A percentile compares a stretch with the other conserved stretches of the same genome.
Evolutionary conservation across 2,113 vertebrate species (phyloP).

Genomic region (Stegastes partitus): DNA sequence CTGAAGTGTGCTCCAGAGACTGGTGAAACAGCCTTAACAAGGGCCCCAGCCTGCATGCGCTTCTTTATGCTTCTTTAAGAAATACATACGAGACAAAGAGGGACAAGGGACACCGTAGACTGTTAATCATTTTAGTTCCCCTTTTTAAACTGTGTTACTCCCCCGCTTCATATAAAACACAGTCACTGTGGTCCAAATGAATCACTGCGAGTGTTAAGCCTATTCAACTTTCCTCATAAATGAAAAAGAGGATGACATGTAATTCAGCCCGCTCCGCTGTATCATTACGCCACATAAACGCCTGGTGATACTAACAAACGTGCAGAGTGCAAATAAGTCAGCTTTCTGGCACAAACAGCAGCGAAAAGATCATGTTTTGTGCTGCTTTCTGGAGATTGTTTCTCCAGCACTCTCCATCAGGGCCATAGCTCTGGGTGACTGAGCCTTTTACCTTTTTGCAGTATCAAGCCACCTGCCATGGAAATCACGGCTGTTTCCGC

Average conservation of each 20-base stretch:
- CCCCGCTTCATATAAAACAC: slow-evolving; percentile 22
- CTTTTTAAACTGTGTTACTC: slow-evolving; percentile 38
- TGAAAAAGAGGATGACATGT: slow-evolving; percentile 20
- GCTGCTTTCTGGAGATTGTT: slow-evolving; percentile 65
- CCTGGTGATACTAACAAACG: slow-evolving; percentile 8
- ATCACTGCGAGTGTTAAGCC: neutral
- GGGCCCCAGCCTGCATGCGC: slow-evolving; percentile 47
- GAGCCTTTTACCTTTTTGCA: slow-evolving; percentile 86
- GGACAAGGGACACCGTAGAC: slow-evolving; percentile 20
- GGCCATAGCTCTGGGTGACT: slow-evolving; percentile 81
- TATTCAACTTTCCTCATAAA: slow-evolving; percentile 13
- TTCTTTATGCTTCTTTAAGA: slow-evolving; percentile 52
- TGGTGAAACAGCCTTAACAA: slow-evolving; percentile 51
- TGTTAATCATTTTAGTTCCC: slow-evolving; percentile 47
- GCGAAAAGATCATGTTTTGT: slow-evolving; percentile 34
- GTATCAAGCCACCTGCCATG: slow-evolving; percentile 85
- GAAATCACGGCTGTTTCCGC: slow-evolving; percentile 93
- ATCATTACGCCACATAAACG: slow-evolving; percentile 10
- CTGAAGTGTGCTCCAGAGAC: slow-evolving; percentile 67
- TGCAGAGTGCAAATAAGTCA: slow-evolving; percentile 7
- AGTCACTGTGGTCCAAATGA: slow-evolving; percentile 13
- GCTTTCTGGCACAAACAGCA: slow-evolving; percentile 25
- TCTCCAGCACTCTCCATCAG: slow-evolving; percentile 78
- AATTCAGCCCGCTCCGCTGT: slow-evolving; percentile 17
- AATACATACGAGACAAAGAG: slow-evolving; percentile 49